Evolutionary conservation across 2,888 invertebrate species (phyloP).

Genomic region (Spisula solida): DNA sequence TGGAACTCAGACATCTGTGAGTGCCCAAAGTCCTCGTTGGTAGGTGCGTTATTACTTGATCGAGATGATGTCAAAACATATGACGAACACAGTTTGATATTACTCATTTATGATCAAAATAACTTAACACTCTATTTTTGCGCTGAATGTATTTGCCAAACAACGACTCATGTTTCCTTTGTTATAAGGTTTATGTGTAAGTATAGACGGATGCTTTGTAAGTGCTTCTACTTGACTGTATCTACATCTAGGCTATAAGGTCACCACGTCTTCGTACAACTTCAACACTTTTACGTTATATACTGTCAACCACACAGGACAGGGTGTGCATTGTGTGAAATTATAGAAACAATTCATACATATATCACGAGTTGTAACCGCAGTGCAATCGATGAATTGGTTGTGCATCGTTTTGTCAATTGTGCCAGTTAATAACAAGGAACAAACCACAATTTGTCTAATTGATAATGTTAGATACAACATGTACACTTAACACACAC

Average conservation of each 20-base stretch:
- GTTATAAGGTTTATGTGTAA: background rate
- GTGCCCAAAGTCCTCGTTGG: no score
- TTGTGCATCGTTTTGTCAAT: background rate
- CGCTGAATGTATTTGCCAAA: background rate
- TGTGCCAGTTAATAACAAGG: no score
- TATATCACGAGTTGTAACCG: background rate
- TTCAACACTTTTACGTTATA: background rate
- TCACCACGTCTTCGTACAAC: background rate
- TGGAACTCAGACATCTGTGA: no score
- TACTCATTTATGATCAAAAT: conserved; percentile 8
- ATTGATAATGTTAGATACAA: no score
- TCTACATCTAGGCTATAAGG: background rate
- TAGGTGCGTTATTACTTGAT: no score
- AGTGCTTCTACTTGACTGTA: background rate
- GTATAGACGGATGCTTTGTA: background rate
- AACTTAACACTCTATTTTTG: background rate
- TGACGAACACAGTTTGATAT: background rate
- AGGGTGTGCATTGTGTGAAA: background rate
- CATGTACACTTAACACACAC: no score
- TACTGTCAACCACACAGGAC: background rate
- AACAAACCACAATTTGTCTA: no score
- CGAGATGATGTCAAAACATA: background rate
- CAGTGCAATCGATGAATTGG: background rate
- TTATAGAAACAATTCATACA: background rate
- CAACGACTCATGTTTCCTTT: background rate